phyloP scores from a whole-genome alignment of 2,888 invertebrate species.

The Cylindroiulus punctatus region DNA sequence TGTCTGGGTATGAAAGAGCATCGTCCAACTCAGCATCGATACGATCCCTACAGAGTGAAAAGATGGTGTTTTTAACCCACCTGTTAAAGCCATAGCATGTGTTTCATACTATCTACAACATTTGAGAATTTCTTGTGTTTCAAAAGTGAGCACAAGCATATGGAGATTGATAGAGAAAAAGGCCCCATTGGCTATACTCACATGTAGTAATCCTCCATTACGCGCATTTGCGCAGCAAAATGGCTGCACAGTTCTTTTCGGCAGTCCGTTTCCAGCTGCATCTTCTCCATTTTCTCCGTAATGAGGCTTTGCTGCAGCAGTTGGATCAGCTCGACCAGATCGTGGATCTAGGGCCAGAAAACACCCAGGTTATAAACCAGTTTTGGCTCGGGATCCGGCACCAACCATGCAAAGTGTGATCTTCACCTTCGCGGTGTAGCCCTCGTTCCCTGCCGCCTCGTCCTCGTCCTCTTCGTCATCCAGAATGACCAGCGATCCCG shows the following conservation, averaged over 20 bases:
- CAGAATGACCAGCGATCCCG: not conserved
- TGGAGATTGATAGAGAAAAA: too few species aligned
- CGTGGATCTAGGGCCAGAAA: not conserved
- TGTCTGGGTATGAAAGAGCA: not conserved
- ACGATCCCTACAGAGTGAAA: not conserved
- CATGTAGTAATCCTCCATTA: constrained; percentile 43
- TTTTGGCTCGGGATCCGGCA: not conserved
- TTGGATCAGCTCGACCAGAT: constrained; percentile 30
- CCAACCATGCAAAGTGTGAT: not conserved
- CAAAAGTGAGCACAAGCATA: too few species aligned
- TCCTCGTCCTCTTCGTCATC: not conserved
- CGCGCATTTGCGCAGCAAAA: constrained; percentile 37
- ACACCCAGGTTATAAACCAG: not conserved
- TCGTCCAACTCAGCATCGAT: not conserved
- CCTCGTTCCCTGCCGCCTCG: not conserved
- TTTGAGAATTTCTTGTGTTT: too few species aligned
- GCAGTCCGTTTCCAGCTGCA: not conserved
- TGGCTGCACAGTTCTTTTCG: constrained; percentile 29
- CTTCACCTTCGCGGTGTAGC: not conserved
- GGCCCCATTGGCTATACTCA: not conserved
- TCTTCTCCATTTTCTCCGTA: not conserved
- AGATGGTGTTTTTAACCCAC: too few species aligned
- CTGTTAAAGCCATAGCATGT: too few species aligned
- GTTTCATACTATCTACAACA: too few species aligned
- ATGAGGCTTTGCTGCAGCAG: constrained; percentile 30